Percentiles rank a stretch among this genome's conserved stretches.
These are phyloP conservation scores for Volucella inflata DNA, from an alignment of 2,888 invertebrate species.

Conservation along the genomic window DNA sequence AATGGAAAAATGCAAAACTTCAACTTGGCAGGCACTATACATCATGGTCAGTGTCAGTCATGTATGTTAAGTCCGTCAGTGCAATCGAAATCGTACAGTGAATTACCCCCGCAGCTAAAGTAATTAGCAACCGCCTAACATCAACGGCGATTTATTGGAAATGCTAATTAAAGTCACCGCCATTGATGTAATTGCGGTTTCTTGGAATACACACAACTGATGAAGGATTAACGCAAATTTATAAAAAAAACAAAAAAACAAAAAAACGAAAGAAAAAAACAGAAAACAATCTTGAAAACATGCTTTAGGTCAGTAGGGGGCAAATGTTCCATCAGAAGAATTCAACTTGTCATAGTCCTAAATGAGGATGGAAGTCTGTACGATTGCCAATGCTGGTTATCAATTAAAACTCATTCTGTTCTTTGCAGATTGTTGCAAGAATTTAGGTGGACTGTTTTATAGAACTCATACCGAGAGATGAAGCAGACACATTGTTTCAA, in stretches of 20 bases:
- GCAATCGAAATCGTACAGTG: conserved; percentile 61
- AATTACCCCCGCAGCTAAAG: conserved; percentile 71
- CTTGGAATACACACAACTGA: conserved; percentile 38
- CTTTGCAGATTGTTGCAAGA: no score
- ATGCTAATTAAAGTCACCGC: conserved; percentile 74
- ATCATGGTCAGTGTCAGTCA: conserved; percentile 74
- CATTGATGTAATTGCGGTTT: conserved; percentile 63
- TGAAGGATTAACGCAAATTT: conserved; percentile 34
- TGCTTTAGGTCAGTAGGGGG: conserved; percentile 48
- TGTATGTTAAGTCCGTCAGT: conserved; percentile 37
- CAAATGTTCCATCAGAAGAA: conserved; percentile 31
- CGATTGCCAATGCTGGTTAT: no score
- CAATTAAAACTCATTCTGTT: no score
- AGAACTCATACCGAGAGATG: no score
- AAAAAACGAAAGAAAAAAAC: conserved; percentile 17
- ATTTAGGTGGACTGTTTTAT: no score
- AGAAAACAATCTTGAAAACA: conserved; percentile 25
- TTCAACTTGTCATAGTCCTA: conserved; percentile 30
- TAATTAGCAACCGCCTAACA: conserved; percentile 69
- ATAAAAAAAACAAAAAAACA: conserved; percentile 5
- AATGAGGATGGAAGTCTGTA: neutral
- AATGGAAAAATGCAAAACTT: conserved; percentile 31
- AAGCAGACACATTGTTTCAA: no score
- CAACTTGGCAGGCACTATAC: conserved; percentile 63
- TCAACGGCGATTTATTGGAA: conserved; percentile 74